Conservation (phyloP, 2,888 invertebrate species). For the Dasypogon diadema region DNA sequence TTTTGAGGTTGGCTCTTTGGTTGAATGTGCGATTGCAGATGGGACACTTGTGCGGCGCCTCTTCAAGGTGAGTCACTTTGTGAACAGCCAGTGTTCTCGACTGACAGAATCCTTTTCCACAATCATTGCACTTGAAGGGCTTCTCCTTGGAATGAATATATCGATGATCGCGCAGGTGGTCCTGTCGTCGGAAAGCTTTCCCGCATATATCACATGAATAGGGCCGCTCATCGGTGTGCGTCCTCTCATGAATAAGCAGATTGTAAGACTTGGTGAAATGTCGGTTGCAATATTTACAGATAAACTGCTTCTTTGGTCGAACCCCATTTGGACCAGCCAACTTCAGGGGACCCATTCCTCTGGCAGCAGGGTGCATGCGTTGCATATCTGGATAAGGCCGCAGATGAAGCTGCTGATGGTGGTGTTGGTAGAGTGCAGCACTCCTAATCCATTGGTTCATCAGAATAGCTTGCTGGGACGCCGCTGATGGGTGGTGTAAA, state of each 20-base stretch:
- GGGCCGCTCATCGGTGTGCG: slow-evolving; percentile 96
- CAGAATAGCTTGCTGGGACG: slow-evolving; percentile 71
- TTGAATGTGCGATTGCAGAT: slow-evolving; percentile 91
- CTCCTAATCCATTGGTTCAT: slow-evolving; percentile 82
- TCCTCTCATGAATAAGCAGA: slow-evolving; percentile 95
- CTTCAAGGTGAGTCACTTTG: slow-evolving; percentile 92
- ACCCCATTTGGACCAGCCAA: slow-evolving; percentile 72
- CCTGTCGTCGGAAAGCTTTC: slow-evolving; percentile 95
- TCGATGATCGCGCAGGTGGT: slow-evolving; percentile 91
- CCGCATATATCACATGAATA: slow-evolving; percentile 97
- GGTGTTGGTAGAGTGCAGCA: slow-evolving; percentile 76
- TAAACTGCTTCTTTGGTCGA: slow-evolving; percentile 87
- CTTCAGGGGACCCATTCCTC: slow-evolving; percentile 71
- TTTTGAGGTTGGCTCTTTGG: slow-evolving; percentile 92
- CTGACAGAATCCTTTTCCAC: slow-evolving; percentile 99
- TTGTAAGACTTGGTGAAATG: slow-evolving; percentile 99
- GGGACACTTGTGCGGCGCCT: slow-evolving; percentile 93
- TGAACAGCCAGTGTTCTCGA: slow-evolving; percentile 96
- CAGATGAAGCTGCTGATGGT: slow-evolving; percentile 60
- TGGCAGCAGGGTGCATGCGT: slow-evolving; percentile 69
- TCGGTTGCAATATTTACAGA: slow-evolving; percentile 96
- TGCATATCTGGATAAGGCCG: slow-evolving; percentile 71
- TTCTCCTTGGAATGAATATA: slow-evolving; percentile 99
- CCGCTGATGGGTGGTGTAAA: slow-evolving; percentile 69
- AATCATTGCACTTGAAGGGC: slow-evolving; percentile 96